Evolutionary conservation across 2,113 vertebrate species (phyloP), one percentile per base, ranked within the genome.

Genomic region (Gobio gobio): DNA sequence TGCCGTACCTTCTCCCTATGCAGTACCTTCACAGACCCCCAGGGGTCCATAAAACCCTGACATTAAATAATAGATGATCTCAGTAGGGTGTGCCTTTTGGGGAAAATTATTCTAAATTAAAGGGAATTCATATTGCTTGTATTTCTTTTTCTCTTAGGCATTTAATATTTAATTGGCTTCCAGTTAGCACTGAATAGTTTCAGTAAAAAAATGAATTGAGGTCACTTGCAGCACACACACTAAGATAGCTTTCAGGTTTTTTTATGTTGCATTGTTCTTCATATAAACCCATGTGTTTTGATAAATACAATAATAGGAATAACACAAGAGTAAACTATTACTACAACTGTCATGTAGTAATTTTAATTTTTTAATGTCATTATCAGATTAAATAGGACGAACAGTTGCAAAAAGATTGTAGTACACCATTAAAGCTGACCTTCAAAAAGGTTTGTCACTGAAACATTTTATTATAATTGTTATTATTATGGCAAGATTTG

Each of bases 41-140:
- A 74, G 70, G 43, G n/a, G 22, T 24, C n/a, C 12, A 16, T 74
- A 74, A 8, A 47, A 73, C 70, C 6, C 43, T 16, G 6, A 70
- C 47, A 78, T 87, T 33, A 33, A 76, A 87, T 85, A 85, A 89
- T 86, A 82, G 78, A 88, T 87, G 80, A 89, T 87, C 86, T 83
- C 85, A 87, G 85, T 56, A 86, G 83, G 68, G 63, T 45, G 74
- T 49, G 83, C 83, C 86, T 90, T 91, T 86, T 85, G 87, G 87
- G 89, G 87, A 82, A 84, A 88, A 88, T 90, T 88, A 90, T 84
- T 74, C 80, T 56, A 91, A 89, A 85, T 89, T 82, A 91, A 91
- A 88, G 83, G 84, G 87, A 87, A 91, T 91, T 87, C 84, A 75
- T 87, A 86, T 86, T 89, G 86, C 84, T 49, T 87, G 43, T 75